Conservation (phyloP, 2,888 invertebrate genomes). For the Mamestra brassicae region DNA sequence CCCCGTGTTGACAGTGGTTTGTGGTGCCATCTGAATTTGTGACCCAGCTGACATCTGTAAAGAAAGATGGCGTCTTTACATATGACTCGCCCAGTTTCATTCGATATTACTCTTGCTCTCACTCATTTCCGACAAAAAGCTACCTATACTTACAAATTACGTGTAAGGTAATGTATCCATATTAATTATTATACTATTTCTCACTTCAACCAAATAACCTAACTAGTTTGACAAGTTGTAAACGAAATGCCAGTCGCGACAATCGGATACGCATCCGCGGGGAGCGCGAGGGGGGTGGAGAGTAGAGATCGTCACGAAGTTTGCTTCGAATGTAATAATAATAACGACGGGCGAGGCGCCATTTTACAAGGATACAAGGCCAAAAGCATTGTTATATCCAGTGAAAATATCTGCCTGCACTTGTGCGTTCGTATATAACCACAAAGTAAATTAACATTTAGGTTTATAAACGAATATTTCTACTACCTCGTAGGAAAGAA, state of each 20-base stretch:
- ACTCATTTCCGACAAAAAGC: constrained; percentile 67
- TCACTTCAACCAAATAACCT: constrained; percentile 85
- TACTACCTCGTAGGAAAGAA: constrained; percentile 74
- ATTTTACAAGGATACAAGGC: constrained; percentile 91
- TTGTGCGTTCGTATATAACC: constrained; percentile 55
- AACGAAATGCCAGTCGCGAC: constrained; percentile 89
- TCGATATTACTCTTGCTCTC: constrained; percentile 74
- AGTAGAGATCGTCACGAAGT: constrained; percentile 90
- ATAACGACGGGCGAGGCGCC: constrained; percentile 89
- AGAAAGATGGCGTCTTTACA: constrained; percentile 91
- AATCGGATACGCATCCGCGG: constrained; percentile 91
- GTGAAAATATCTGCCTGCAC: constrained; percentile 72
- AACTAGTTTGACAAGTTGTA: constrained; percentile 90
- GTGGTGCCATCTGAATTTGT: constrained; percentile 99
- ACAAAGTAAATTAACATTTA: constrained; percentile 57
- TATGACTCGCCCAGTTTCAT: constrained; percentile 87
- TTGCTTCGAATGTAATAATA: constrained; percentile 90
- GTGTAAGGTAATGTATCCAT: constrained; percentile 73
- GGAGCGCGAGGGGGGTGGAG: constrained; percentile 80
- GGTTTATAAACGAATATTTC: constrained; percentile 66
- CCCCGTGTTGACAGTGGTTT: constrained; percentile 96
- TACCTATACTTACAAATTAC: constrained; percentile 80
- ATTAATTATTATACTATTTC: constrained; percentile 77
- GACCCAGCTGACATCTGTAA: constrained; percentile 98
- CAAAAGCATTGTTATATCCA: constrained; percentile 83